Base-by-base conservation (phyloP, 2,113 vertebrate species). In the Ceyx melanurus region DNA sequence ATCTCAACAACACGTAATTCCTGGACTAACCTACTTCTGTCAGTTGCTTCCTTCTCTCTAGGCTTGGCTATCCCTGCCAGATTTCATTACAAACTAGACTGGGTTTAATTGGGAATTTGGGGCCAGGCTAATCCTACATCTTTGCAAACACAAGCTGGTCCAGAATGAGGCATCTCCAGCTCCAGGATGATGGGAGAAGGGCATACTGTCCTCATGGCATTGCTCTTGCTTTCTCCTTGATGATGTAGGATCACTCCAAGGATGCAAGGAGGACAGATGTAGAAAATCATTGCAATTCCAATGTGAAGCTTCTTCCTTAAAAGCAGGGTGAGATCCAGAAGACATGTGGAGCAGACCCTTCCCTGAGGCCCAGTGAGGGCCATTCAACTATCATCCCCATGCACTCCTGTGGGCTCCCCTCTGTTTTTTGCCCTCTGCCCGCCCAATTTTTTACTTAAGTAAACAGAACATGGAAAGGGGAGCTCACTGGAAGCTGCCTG, bases 11-110 rank as follows among this genome's bases (percentile, higher is more conserved):
- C 80, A 70, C 51, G 93, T 89, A 75, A 90, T 85, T 85, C 45
- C 11, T 20, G 10, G 62, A 91, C 23, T 83, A 93, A 81, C 88
- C 84, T 75, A 45, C 71, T 94, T 97, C 90, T 92, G 72, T 81
- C 90, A 87, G 37, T 28, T 37, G 26, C 33, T 94, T 45, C 94
- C 73, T 92, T 40, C 42, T 76, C 79, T 88, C 56, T 46, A 89
- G 76, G 20, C 26, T 29, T 85, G 58, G 26, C 66, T 79, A 13
- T 10, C 37, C 8, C 18, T 81, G n/a, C 15, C 57, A 37, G 35
- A 61, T 80, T 90, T 82, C 37, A 29, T 31, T 45, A 90, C 18
- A 88, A 72, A 89, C 46, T 54, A 90, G 35, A n/a, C 22, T 15
- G 58, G 56, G 70, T 90, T 91, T 92, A 73, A 78, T 3, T 37